Evolutionary conservation across 2,797 vertebrate species (phyloP), one percentile per base, ranked within the genome.

Genomic region (Nannoperca australis): DNA sequence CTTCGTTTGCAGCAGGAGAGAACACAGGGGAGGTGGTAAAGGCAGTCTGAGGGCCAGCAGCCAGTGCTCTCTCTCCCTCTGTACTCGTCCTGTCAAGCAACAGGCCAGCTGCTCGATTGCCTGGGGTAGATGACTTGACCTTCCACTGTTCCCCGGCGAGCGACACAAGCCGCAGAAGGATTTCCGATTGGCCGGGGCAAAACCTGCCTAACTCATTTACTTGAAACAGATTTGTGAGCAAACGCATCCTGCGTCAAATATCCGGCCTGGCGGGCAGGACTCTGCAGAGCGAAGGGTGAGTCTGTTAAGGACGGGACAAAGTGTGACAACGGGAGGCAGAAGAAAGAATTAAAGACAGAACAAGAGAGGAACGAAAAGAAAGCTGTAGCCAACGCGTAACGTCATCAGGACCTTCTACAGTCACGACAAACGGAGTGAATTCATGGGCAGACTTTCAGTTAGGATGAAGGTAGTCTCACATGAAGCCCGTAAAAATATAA

Each of bases 61-160:
- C 70, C 36, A 30, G 17, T 66, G 63, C 63, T 70, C 63, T 76
- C 12, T 32, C 22, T 15, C 58, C 13, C 13, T n/a, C 71, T 42
- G 54, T 15, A 50, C 42, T 55, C 47, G 27, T 85, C 70, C 77
- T 51, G 62, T 76, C 76, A 88, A 85, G 83, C 82, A 60, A 24
- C 36, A 50, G 54, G 77, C 86, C 85, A 79, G 85, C 84, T 69
- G 76, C 79, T 79, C 40, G 13, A 78, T 83, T 51, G 81, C 88
- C 81, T 54, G 69, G 34, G 76, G 85, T 75, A 67, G 72, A 77
- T 20, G 59, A 82, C 79, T 87, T 92, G 93, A 94, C 92, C 93
- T 95, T 92, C 83, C 44, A 17, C 59, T 60, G 83, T 76, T 86
- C 85, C 81, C 71, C 77, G 9, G 67, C 38, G 50, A 87, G 78